These are phyloP conservation scores for Glomeris maerens DNA, from an alignment of 1,140 invertebrate species.

Conservation along the genomic window DNA sequence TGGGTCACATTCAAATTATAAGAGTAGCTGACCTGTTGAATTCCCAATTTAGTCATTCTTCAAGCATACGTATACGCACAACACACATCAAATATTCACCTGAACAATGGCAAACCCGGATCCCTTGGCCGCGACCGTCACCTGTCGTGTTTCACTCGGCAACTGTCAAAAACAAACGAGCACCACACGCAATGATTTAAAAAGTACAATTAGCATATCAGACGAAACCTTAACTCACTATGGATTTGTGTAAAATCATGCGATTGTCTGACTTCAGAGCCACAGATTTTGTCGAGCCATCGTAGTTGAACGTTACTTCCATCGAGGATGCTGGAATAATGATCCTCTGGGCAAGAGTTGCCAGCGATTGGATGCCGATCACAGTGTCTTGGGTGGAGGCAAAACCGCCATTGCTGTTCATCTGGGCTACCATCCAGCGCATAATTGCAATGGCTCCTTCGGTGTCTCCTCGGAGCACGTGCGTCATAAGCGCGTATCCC, in stretches of 20 bases:
- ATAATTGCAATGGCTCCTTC: constrained; percentile 60
- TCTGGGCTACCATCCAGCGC: constrained; percentile 65
- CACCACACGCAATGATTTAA: constrained; percentile 10
- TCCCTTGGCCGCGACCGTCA: constrained; percentile 57
- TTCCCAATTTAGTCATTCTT: neutral
- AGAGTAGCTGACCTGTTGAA: constrained; percentile 45
- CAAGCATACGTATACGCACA: neutral
- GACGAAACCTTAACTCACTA: no score
- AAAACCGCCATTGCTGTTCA: constrained; percentile 69
- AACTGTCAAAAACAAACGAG: constrained; percentile 30
- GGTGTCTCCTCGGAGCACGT: constrained; percentile 47
- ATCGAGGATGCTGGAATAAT: constrained; percentile 38
- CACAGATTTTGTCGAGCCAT: constrained; percentile 39
- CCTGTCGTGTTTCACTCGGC: constrained; percentile 35
- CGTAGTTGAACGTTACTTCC: constrained; percentile 36
- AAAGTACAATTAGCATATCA: constrained; percentile 7
- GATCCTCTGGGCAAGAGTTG: constrained; percentile 49
- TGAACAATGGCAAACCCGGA: constrained; percentile 69
- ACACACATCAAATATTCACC: constrained; percentile 22
- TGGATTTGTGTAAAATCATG: constrained; percentile 56
- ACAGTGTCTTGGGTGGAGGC: constrained; percentile 62
- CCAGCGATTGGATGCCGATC: constrained; percentile 53
- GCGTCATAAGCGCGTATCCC: constrained; percentile 59
- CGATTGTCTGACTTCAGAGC: constrained; percentile 50
- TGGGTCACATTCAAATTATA: constrained; percentile 81